phyloP scores from a whole-genome alignment of 2,113 vertebrate species.

The Ranitomeya variabilis region DNA sequence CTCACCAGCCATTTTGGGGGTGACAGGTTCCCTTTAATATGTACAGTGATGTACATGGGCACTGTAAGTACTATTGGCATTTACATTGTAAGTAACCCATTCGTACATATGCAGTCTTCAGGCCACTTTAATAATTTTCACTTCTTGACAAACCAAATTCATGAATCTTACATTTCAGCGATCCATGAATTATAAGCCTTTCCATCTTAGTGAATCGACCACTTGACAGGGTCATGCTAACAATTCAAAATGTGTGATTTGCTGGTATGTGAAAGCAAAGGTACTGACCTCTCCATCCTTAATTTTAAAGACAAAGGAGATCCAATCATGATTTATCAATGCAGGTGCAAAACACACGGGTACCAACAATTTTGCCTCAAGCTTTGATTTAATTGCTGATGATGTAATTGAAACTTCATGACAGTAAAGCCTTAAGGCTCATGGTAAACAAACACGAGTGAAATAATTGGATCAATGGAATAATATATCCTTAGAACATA shows the following conservation, averaged over 20 bases:
- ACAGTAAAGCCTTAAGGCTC: slow-evolving; percentile 44
- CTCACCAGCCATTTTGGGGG: no score
- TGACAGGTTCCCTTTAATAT: no score
- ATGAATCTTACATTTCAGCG: slow-evolving; percentile 44
- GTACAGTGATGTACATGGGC: no score
- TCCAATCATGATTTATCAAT: slow-evolving; percentile 55
- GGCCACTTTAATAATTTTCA: slow-evolving; percentile 23
- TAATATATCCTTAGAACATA: background rate
- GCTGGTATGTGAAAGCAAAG: slow-evolving; percentile 45
- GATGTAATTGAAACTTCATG: slow-evolving; percentile 52
- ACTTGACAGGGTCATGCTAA: slow-evolving; percentile 49
- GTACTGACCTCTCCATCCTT: slow-evolving; percentile 27
- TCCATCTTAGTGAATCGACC: slow-evolving; percentile 39
- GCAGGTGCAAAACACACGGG: slow-evolving; percentile 48
- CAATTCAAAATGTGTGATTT: slow-evolving; percentile 29
- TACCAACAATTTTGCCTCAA: slow-evolving; percentile 44
- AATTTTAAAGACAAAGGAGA: slow-evolving; percentile 47
- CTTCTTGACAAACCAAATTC: slow-evolving; percentile 1
- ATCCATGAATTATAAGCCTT: slow-evolving; percentile 18
- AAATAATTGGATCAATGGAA: slow-evolving; percentile 41
- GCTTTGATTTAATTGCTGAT: slow-evolving; percentile 45
- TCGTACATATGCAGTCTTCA: background rate
- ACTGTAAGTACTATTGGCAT: no score
- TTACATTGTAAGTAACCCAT: background rate
- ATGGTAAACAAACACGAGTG: slow-evolving; percentile 26